Conservation (phyloP, 2,113 vertebrate genomes). For the Thalassoma bifasciatum region DNA sequence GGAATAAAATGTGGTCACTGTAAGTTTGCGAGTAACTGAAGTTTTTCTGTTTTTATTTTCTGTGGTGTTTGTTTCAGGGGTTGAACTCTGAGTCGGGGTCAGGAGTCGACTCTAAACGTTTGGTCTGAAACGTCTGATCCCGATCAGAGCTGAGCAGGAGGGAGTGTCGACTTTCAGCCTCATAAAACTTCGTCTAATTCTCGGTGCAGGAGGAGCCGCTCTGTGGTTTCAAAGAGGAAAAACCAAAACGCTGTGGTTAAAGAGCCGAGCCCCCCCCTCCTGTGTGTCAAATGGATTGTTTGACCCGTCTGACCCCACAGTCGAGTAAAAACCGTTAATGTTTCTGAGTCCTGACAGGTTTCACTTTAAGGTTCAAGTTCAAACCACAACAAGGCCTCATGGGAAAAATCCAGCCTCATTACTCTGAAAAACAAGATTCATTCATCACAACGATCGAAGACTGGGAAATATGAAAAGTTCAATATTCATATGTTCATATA, state of each 20-base stretch:
- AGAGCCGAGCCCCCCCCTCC: conserved; percentile 9
- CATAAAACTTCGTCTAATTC: conserved; percentile 42
- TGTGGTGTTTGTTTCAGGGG: conserved; percentile 8
- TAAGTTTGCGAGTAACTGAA: too few species aligned
- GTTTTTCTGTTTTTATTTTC: background rate
- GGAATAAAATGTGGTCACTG: too few species aligned
- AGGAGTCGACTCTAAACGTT: conserved; percentile 8
- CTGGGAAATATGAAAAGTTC: too few species aligned
- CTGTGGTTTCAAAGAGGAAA: conserved; percentile 46
- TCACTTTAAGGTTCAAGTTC: conserved; percentile 52
- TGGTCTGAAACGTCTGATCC: conserved; percentile 44
- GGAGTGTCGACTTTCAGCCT: conserved; percentile 42
- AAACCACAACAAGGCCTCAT: conserved; percentile 28
- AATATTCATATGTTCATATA: too few species aligned
- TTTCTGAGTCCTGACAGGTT: conserved; percentile 32
- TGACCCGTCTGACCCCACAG: conserved; percentile 56
- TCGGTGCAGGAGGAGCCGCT: background rate
- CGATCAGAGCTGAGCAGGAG: conserved; percentile 16
- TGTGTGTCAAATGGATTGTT: conserved; percentile 55
- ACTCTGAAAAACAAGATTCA: too few species aligned
- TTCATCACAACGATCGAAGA: too few species aligned
- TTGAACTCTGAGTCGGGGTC: conserved; percentile 29
- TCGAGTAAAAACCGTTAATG: conserved; percentile 24
- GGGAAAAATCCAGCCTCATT: too few species aligned
- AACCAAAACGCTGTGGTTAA: conserved; percentile 16